These are phyloP conservation scores for Hemitrygon akajei DNA, from an alignment of 2,797 vertebrate genomes.

Conservation along the genomic window DNA sequence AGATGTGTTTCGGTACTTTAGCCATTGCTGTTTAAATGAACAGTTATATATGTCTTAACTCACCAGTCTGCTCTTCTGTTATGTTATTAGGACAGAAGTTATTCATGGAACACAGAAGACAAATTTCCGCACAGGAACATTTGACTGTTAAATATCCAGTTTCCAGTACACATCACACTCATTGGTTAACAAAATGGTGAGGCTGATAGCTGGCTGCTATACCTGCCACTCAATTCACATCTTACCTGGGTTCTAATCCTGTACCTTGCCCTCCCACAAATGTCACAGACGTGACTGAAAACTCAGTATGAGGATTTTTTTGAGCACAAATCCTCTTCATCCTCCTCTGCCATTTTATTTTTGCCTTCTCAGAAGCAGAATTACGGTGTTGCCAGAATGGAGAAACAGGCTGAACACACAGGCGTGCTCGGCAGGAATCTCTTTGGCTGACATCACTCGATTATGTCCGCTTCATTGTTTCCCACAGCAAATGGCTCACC, in stretches of 20 bases:
- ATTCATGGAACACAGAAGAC: background rate
- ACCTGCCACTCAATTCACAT: background rate
- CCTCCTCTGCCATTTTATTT: slow-evolving; percentile 8
- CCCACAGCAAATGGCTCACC: slow-evolving; percentile 32
- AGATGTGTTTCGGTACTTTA: background rate
- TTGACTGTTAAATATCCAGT: background rate
- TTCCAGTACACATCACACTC: background rate
- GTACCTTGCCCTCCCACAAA: background rate
- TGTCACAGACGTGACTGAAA: background rate
- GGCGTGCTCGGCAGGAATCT: slow-evolving; percentile 11
- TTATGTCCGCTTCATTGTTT: slow-evolving; percentile 36
- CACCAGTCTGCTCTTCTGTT: background rate
- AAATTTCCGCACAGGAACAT: background rate
- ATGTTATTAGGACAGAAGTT: background rate
- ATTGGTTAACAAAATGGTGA: background rate
- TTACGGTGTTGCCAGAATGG: background rate
- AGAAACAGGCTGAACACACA: slow-evolving; percentile 22
- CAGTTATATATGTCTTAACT: background rate
- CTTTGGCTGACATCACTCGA: slow-evolving; percentile 28
- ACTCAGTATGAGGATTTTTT: background rate
- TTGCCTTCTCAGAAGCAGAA: background rate
- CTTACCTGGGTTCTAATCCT: background rate
- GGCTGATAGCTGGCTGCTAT: background rate
- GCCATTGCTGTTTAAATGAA: background rate
- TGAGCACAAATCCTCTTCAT: background rate